These are phyloP conservation scores for Spisula subtruncata DNA, from an alignment of 2,888 invertebrate species.

Conservation along the genomic window DNA sequence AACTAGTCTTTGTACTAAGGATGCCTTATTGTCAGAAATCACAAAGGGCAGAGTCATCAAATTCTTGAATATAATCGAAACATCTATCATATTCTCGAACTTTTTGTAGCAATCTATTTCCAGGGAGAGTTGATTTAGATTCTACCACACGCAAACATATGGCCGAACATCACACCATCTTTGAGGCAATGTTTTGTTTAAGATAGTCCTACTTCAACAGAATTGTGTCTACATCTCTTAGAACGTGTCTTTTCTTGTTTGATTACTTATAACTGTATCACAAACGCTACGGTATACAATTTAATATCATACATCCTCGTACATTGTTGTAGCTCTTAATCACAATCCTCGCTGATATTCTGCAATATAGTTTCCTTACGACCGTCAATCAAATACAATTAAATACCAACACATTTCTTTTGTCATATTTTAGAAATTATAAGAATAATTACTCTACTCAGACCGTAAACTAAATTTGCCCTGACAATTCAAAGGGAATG, in stretches of 20 bases:
- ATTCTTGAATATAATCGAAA: conserved; percentile 1
- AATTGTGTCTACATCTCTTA: not conserved
- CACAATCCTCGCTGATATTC: not conserved
- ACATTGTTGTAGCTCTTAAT: no score
- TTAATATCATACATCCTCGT: not conserved
- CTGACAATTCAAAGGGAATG: not conserved
- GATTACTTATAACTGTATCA: not conserved
- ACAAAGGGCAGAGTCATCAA: conserved; percentile 4
- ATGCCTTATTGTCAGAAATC: conserved; percentile 9
- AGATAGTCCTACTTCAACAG: not conserved
- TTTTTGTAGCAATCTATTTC: not conserved
- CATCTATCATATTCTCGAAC: conserved; percentile 8
- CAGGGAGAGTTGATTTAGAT: not conserved
- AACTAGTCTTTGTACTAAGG: conserved; percentile 16
- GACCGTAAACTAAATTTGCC: not conserved
- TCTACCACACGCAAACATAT: not conserved
- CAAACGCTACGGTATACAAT: not conserved
- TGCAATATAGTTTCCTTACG: not conserved
- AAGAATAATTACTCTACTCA: not conserved
- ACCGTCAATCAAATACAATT: not conserved
- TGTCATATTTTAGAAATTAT: not conserved
- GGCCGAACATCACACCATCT: not conserved
- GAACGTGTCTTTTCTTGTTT: no score
- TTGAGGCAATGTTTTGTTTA: not conserved
- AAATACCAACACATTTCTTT: not conserved